These are phyloP conservation scores for Cyclophora albipunctata DNA, from an alignment of 2,888 invertebrate species.

Conservation along the genomic window DNA sequence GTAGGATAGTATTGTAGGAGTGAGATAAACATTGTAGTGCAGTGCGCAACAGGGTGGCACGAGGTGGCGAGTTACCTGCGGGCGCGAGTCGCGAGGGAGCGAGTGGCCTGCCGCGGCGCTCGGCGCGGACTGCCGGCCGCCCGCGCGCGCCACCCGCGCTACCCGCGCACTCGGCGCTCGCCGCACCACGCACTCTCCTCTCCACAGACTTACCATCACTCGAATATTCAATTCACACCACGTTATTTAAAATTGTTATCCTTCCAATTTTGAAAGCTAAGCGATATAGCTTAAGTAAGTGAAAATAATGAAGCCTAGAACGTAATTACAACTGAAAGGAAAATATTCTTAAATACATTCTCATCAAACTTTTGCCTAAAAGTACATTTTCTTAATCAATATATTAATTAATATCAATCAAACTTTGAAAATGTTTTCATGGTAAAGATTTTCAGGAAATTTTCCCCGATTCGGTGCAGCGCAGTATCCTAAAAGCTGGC, in stretches of 20 bases:
- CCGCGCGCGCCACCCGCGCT: slow-evolving; percentile 24
- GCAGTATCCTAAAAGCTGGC: slow-evolving; percentile 22
- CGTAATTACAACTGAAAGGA: too few species aligned
- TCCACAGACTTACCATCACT: slow-evolving; percentile 1
- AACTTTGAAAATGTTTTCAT: too few species aligned
- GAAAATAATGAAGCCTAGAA: neutral
- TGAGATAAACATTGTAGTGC: slow-evolving; percentile 56
- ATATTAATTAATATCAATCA: too few species aligned
- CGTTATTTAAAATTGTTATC: too few species aligned
- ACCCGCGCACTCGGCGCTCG: slow-evolving; percentile 14
- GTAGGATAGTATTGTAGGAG: slow-evolving; percentile 1
- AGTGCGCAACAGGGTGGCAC: slow-evolving; percentile 67
- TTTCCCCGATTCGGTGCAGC: too few species aligned
- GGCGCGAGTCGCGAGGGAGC: slow-evolving; percentile 43
- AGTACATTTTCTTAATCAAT: too few species aligned
- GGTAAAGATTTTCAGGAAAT: too few species aligned
- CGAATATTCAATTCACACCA: neutral
- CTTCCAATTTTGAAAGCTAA: too few species aligned
- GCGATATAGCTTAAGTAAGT: too few species aligned
- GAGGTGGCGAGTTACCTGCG: slow-evolving; percentile 33
- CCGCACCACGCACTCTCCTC: slow-evolving; percentile 20
- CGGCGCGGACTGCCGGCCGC: slow-evolving; percentile 59
- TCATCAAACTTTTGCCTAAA: too few species aligned
- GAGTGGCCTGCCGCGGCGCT: slow-evolving; percentile 54
- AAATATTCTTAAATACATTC: too few species aligned